phyloP scores from a whole-genome alignment of 2,797 vertebrate genomes.

The Melanotaenia parkinsoni region DNA sequence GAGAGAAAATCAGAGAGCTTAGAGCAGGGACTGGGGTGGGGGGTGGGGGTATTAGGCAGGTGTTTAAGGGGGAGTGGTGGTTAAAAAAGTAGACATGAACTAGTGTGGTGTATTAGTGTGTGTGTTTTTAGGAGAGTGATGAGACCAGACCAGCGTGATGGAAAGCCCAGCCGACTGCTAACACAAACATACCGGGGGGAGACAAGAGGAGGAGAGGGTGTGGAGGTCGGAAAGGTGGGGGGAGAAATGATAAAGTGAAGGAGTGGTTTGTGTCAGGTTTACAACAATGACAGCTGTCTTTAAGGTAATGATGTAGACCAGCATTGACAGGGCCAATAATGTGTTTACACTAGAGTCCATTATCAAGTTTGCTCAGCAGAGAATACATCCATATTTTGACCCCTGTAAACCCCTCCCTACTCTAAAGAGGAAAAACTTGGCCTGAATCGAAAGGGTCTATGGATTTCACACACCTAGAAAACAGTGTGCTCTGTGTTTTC shows the following conservation, averaged over 20 bases:
- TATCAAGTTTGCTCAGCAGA: conserved; percentile 55
- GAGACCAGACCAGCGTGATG: conserved; percentile 77
- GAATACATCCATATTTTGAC: conserved; percentile 47
- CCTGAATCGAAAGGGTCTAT: not conserved
- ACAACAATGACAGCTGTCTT: conserved; percentile 49
- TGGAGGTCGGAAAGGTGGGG: conserved; percentile 43
- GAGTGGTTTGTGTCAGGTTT: conserved; percentile 62
- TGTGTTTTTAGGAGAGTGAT: conserved; percentile 62
- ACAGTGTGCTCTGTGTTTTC: conserved; percentile 61
- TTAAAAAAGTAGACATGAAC: not conserved
- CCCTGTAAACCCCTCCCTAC: not conserved
- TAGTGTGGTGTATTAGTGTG: conserved; percentile 13
- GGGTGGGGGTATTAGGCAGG: conserved; percentile 29
- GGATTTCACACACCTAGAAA: conserved; percentile 60
- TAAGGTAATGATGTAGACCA: conserved; percentile 63
- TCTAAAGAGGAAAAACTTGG: conserved; percentile 27
- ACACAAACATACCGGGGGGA: conserved; percentile 77
- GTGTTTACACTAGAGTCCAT: conserved; percentile 74
- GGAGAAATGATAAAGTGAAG: conserved; percentile 36
- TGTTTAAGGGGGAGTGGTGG: conserved; percentile 37
- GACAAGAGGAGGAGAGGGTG: not conserved
- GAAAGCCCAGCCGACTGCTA: conserved; percentile 81
- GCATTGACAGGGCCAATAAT: conserved; percentile 52
- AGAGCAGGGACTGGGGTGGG: not conserved
- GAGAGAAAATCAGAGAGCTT: conserved; percentile 20